Base-by-base conservation (phyloP, 2,797 vertebrate species). In the Helostoma temminkii region DNA sequence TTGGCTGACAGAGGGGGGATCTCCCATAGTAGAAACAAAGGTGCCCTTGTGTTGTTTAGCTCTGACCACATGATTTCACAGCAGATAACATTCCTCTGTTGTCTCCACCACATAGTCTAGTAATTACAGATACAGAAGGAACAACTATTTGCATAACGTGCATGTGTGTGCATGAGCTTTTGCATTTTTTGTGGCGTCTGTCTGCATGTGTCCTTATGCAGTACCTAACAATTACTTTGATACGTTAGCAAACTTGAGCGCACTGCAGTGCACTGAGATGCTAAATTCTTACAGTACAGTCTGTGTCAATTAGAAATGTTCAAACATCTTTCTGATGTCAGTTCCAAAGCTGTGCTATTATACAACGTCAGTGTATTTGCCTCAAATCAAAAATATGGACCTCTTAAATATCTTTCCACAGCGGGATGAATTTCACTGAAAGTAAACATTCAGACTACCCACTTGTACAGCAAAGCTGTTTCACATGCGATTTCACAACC, bases 51-150 rank as follows among this genome's bases (percentile, higher is more conserved):
- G 70, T 78, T 74, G 64, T 81, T 80, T 57, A 15, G 45, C 72
- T 73, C 58, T 59, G 80, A 78, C 80, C 83, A 78, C 66, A 80
- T 71, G 73, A 84, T 87, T 80, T 83, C 69, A 78, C 62, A 65
- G 72, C 37, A 86, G 88, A 91, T 89, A 82, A 89, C 76, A 89
- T 84, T 86, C 88, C 81, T 79, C 59, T 21, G 28, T 43, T 71
- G 58, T 71, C 63, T 85, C 71, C 76, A 70, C 80, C 60, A 37
- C 83, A 83, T 71, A 83, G 76, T 74, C 81, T 58, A 43, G 56
- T 85, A 81, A 88, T 79, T 73, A 76, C 37, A 62, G 55, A 66
- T 78, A 53, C 43, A 78, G 6, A 30, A 75, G 46, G 9, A 69
- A 42, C 25, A 60, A 3, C 14, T 3, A 72, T 84, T 80, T 74